Percentiles rank a stretch among this genome's conserved stretches.
phyloP scores from a whole-genome alignment of 2,888 invertebrate genomes.

The Euplagia quadripunctaria region DNA sequence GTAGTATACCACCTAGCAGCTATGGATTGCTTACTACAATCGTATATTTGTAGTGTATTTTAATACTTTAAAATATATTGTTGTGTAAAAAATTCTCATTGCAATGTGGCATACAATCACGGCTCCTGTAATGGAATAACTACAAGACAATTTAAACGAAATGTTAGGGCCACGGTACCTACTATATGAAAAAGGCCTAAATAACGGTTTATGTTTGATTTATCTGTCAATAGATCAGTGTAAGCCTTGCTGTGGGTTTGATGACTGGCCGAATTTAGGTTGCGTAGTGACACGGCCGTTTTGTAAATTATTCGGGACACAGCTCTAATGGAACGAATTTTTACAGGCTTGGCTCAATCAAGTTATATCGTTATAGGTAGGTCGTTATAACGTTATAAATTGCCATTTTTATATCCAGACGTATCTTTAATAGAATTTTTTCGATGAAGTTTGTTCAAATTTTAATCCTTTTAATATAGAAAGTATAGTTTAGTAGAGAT shows the following conservation, averaged over 20 bases:
- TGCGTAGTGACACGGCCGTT: conserved; percentile 50
- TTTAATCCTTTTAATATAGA: background rate
- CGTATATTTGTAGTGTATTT: no score
- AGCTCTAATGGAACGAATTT: conserved; percentile 36
- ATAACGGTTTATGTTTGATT: conserved; percentile 20
- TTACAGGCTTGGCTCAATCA: conserved; percentile 34
- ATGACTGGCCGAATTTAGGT: conserved; percentile 50
- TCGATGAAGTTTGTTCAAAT: background rate
- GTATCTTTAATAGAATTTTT: background rate
- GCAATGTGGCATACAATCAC: no score
- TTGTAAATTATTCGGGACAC: conserved; percentile 39
- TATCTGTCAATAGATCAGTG: conserved; percentile 41
- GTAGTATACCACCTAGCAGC: no score
- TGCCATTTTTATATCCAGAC: background rate
- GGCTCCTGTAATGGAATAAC: background rate
- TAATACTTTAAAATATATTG: no score
- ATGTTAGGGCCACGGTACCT: no score
- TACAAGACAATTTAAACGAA: no score
- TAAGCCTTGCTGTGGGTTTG: conserved; percentile 28
- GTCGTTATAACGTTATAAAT: background rate
- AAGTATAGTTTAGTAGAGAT: background rate
- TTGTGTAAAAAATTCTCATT: no score
- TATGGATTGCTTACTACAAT: no score
- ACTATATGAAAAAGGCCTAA: background rate
- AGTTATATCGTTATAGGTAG: conserved; percentile 27